A percentile compares a stretch with the other conserved stretches of the same genome.
These are phyloP conservation scores for Montipora efflorescens DNA, from an alignment of 64 coral and sea anemone species.

Conservation along the genomic window DNA sequence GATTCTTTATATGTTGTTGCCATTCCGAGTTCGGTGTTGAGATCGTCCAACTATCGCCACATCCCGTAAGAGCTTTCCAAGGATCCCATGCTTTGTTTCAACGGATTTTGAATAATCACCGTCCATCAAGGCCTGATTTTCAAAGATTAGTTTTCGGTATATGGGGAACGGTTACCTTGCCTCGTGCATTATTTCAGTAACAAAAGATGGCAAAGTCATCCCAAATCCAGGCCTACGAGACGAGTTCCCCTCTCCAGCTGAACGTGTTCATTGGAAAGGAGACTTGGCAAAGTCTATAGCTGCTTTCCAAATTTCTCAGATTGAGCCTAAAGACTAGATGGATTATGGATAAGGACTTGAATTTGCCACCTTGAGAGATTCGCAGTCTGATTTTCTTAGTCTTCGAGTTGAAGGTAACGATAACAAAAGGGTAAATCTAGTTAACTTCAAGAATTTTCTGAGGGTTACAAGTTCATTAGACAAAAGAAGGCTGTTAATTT, in stretches of 20 bases:
- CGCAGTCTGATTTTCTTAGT: neutral
- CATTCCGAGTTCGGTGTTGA: neutral
- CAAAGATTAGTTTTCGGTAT: neutral
- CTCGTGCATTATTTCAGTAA: neutral
- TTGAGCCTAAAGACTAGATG: neutral
- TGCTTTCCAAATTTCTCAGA: neutral
- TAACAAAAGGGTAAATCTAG: neutral
- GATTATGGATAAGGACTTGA: neutral
- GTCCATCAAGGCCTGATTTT: neutral
- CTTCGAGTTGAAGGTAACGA: neutral
- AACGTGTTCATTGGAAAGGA: conserved; percentile 13
- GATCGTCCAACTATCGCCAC: neutral
- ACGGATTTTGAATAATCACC: neutral
- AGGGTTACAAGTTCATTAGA: neutral
- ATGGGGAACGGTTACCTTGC: neutral
- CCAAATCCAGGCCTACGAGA: neutral
- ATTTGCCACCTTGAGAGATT: neutral
- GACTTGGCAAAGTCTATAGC: neutral
- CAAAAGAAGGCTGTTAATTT: too few relatives aligned
- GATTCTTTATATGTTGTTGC: neutral
- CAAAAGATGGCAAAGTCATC: neutral
- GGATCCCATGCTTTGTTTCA: neutral
- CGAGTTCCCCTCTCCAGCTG: neutral
- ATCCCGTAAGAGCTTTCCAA: neutral
- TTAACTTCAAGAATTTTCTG: neutral